These are phyloP conservation scores for Noctua pronuba DNA, from an alignment of 2,888 invertebrate species.

Conservation along the genomic window DNA sequence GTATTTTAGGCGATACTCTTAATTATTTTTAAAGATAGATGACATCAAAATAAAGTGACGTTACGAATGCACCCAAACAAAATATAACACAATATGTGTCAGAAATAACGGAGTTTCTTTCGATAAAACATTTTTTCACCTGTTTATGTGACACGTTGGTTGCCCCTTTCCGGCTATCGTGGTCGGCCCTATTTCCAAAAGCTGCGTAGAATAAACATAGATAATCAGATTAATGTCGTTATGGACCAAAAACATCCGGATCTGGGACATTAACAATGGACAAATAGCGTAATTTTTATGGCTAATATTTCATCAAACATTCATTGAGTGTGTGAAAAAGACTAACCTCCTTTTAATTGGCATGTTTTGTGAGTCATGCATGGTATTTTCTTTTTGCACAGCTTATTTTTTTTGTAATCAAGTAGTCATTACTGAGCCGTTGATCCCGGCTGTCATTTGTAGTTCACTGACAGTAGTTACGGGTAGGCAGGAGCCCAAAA, in stretches of 20 bases:
- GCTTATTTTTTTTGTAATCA: not conserved
- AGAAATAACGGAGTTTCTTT: not conserved
- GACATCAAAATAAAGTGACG: not conserved
- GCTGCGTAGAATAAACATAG: constrained; percentile 54
- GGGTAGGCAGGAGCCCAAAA: not conserved
- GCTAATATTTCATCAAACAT: constrained; percentile 41
- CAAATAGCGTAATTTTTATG: constrained; percentile 51
- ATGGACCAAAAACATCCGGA: constrained; percentile 57
- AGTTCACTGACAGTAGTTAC: not conserved
- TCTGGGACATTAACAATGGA: constrained; percentile 52
- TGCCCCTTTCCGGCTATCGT: constrained; percentile 43
- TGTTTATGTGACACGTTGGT: constrained; percentile 41
- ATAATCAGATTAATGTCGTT: constrained; percentile 53
- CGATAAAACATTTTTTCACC: constrained; percentile 34
- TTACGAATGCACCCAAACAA: not conserved
- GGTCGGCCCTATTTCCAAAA: constrained; percentile 51
- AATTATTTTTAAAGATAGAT: not conserved
- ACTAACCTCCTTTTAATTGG: not conserved
- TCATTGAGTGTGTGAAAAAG: constrained; percentile 19
- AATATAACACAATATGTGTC: constrained; percentile 1
- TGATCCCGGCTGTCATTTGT: not conserved
- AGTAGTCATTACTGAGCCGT: not conserved
- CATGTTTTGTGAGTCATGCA: not conserved
- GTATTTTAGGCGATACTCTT: not conserved
- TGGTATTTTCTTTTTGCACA: not conserved